Evolutionary conservation across 2,797 vertebrate species (phyloP), one percentile per base, ranked within the genome.

Genomic region (Xenentodon cancila): DNA sequence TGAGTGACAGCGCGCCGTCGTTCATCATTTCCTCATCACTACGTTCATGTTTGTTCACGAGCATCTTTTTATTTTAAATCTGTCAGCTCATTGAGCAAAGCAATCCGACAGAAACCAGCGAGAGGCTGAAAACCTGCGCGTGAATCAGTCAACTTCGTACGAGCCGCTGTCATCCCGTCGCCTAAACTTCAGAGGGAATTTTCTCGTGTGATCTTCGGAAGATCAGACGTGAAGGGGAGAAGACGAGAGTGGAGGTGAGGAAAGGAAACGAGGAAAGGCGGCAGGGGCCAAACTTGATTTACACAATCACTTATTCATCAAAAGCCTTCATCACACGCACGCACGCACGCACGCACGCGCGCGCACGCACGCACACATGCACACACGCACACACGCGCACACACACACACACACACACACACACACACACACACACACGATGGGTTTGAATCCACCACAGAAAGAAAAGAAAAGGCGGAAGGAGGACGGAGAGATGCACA

Each of bases 301-400:
- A 68, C 71, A 68, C 57, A 42, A 79, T 86, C 56, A 88, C 71
- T 84, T 75, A 81, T 85, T 85, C 50, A 84, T 76, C 73, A 56
- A 19, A 59, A 62, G 71, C 40, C 47, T 84, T 64, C 59, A 43
- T 55, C 25, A 25, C 25, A 25, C 25, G 5, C 25, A 25, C 25
- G 5, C 25, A 25, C 25, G 5, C 25, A 25, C 25, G 5, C 25
- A 25, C 25, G 5, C 25, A 25, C 25, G 5, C 25, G 5, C 25
- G 5, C 25, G 5, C 25, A 25, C 25, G 5, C 25, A 25, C 25
- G 5, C 25, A 25, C 25, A 25, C 25, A 25, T 5, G 5, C 25
- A 25, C 25, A 25, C 25, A 25, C 25, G 5, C 25, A 25, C 25
- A 25, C 25, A 25, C 25, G 5, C 25, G 5, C 25, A 25, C 25